These are phyloP conservation scores for Ispidina lecontei DNA, from an alignment of 2,797 vertebrate genomes.

Conservation along the genomic window DNA sequence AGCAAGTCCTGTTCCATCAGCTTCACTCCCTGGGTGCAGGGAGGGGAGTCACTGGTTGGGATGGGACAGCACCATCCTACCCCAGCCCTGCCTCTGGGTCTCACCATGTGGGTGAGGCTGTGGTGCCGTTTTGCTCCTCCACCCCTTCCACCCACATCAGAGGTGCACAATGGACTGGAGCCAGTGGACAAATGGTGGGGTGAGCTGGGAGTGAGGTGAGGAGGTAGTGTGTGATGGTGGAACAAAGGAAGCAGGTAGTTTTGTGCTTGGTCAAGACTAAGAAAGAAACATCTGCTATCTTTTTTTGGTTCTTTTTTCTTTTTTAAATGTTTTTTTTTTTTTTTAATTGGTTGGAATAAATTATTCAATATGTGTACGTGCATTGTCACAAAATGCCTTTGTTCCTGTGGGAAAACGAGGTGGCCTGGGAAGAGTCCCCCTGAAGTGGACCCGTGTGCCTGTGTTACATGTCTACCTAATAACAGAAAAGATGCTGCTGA, in stretches of 20 bases:
- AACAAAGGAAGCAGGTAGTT: neutral
- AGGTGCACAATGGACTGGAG: neutral
- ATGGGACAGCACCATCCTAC: neutral
- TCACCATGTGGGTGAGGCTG: fast-evolving
- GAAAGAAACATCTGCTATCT: neutral
- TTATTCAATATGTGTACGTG: fast-evolving
- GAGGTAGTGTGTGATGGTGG: neutral
- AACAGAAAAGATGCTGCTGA: neutral
- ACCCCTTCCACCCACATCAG: fast-evolving
- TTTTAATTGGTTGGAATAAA: neutral
- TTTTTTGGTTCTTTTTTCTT: neutral
- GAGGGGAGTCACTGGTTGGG: neutral
- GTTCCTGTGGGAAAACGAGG: neutral
- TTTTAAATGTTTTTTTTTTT: neutral
- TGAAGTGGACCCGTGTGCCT: neutral
- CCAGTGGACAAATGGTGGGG: neutral
- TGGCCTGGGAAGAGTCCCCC: neutral
- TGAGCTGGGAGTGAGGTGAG: neutral
- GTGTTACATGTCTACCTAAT: fast-evolving
- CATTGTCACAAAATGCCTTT: neutral
- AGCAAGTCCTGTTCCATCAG: fast-evolving
- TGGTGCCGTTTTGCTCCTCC: neutral
- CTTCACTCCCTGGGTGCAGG: neutral
- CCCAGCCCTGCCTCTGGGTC: neutral
- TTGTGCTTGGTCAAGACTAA: neutral